phyloP scores from a whole-genome alignment of 2,113 vertebrate species.

The Pachypanchax playfairii region DNA sequence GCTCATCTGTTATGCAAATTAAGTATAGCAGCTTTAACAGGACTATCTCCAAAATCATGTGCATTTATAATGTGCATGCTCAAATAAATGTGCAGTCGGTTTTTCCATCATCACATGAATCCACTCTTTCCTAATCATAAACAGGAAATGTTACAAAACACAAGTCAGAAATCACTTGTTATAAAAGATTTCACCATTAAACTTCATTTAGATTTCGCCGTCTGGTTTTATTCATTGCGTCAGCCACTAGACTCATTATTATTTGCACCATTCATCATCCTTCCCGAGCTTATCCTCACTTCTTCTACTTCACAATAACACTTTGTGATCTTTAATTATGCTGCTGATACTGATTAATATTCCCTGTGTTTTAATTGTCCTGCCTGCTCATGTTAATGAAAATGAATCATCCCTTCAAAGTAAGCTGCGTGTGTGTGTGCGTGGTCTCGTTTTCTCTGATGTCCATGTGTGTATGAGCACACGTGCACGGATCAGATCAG shows the following conservation, averaged over 20 bases:
- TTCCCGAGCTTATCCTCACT: constrained; percentile 5
- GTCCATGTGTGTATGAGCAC: constrained; percentile 16
- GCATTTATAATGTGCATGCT: no score
- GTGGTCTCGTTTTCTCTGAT: background rate
- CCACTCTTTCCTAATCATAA: no score
- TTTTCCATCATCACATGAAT: no score
- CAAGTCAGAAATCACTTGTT: no score
- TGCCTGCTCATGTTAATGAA: constrained; percentile 11
- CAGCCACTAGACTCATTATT: background rate
- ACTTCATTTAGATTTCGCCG: background rate
- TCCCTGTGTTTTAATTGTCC: constrained; percentile 2
- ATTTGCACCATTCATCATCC: background rate
- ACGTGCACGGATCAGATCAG: constrained; percentile 11
- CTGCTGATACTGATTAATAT: constrained; percentile 18
- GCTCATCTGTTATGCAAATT: no score
- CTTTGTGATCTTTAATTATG: constrained; percentile 3
- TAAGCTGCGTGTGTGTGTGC: background rate
- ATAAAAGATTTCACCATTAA: no score
- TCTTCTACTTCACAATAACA: constrained; percentile 1
- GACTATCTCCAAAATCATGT: no score
- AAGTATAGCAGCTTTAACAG: no score
- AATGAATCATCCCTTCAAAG: constrained; percentile 48
- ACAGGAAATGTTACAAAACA: no score
- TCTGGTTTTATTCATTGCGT: background rate
- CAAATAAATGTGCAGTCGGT: no score